phyloP scores from a whole-genome alignment of 2,113 vertebrate species.

The Neoarius graeffei region DNA sequence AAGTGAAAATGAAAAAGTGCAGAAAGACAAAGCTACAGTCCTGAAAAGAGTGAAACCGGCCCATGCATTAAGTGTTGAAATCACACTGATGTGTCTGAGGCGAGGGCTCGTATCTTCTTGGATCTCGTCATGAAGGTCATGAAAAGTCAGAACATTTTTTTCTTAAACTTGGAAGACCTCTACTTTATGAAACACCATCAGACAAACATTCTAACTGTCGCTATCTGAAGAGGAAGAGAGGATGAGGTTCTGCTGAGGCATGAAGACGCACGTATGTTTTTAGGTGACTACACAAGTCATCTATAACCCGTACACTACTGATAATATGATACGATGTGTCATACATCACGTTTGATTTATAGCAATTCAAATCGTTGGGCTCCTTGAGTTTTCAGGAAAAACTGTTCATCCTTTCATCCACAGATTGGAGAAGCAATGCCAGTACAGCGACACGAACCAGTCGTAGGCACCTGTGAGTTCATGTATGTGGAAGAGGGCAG shows the following conservation, averaged over 20 bases:
- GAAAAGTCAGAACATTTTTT: not conserved
- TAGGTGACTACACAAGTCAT: not conserved
- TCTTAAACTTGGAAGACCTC: not conserved
- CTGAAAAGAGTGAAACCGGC: not conserved
- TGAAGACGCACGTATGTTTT: not conserved
- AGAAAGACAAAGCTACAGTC: constrained; percentile 13
- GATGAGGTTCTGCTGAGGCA: not conserved
- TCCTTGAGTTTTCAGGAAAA: not conserved
- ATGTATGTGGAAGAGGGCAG: not conserved
- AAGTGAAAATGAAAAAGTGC: constrained; percentile 6
- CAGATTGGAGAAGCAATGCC: not conserved
- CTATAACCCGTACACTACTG: not conserved
- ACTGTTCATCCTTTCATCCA: not conserved
- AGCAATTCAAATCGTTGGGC: not conserved
- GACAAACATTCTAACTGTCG: not conserved
- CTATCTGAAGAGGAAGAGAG: not conserved
- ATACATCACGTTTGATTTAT: not conserved
- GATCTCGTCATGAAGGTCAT: constrained; percentile 1
- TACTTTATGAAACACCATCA: constrained; percentile 21
- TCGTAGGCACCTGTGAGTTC: not conserved
- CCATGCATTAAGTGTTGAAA: not conserved
- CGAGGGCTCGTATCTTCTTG: not conserved
- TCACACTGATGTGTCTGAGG: not conserved
- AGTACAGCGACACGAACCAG: not conserved
- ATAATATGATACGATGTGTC: not conserved